phyloP scores from a whole-genome alignment of 2,888 invertebrate genomes.

The Oligia strigilis region DNA sequence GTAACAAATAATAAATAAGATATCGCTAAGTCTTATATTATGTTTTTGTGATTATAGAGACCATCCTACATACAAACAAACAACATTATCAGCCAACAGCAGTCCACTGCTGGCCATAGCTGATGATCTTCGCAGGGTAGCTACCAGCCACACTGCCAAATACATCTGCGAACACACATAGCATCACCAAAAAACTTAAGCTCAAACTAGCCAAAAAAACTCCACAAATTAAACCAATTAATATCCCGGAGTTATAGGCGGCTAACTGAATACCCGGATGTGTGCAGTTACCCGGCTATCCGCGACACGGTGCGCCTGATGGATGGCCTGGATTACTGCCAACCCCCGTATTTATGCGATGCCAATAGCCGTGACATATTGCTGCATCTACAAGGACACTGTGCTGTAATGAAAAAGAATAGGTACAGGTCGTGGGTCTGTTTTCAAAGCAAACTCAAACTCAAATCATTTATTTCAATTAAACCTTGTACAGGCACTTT shows the following conservation, averaged over 20 bases:
- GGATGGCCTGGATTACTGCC: constrained; percentile 62
- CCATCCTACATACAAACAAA: too few species aligned
- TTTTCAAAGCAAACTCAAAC: too few species aligned
- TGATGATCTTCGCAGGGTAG: too few species aligned
- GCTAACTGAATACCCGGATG: constrained; percentile 33
- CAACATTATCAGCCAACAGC: not conserved
- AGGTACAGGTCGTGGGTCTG: not conserved
- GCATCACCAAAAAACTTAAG: too few species aligned
- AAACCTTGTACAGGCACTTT: too few species aligned
- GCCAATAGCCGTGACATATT: constrained; percentile 58
- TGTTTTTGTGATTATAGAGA: too few species aligned
- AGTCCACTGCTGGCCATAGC: not conserved
- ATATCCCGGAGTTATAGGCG: constrained; percentile 4
- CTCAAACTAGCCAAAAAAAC: too few species aligned
- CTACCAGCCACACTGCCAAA: not conserved
- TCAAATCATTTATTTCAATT: too few species aligned
- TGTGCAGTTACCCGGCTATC: constrained; percentile 36
- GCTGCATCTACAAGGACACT: constrained; percentile 21
- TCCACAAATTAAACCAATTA: constrained; percentile 37
- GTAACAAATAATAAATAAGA: too few species aligned
- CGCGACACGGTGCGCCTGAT: constrained; percentile 47
- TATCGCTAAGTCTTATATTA: too few species aligned
- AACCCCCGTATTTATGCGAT: constrained; percentile 57
- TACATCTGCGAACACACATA: too few species aligned
- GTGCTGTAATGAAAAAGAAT: not conserved